These are phyloP conservation scores for Bostrychus sinensis DNA, from an alignment of 2,113 vertebrate species.

Conservation along the genomic window DNA sequence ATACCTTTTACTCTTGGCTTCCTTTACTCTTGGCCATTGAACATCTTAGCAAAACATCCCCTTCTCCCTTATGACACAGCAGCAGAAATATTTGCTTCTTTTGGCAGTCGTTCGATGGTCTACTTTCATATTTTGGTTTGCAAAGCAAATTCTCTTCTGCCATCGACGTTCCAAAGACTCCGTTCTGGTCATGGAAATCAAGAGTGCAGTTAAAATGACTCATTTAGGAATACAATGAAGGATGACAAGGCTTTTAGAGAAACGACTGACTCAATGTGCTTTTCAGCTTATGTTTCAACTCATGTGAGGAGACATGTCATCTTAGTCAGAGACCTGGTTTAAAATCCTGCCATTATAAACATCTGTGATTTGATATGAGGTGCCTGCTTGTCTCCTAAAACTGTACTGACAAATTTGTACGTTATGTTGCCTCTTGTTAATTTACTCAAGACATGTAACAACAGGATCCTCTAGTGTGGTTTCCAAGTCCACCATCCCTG, in stretches of 20 bases:
- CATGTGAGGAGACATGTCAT: background rate
- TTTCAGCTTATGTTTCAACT: conserved; percentile 11
- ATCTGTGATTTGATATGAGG: conserved; percentile 44
- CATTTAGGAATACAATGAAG: conserved; percentile 12
- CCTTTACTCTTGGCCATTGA: conserved; percentile 40
- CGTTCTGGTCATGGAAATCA: conserved; percentile 37
- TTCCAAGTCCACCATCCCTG: conserved; percentile 26
- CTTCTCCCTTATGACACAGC: conserved; percentile 61
- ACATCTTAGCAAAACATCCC: conserved; percentile 55
- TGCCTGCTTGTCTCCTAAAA: conserved; percentile 51
- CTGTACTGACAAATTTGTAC: conserved; percentile 49
- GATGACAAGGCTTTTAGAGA: conserved; percentile 31
- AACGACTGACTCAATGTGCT: conserved; percentile 28
- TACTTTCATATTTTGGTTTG: conserved; percentile 49
- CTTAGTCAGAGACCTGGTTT: conserved; percentile 17
- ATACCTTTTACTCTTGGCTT: conserved; percentile 36
- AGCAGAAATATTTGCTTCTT: conserved; percentile 60
- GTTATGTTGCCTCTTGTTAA: conserved; percentile 17
- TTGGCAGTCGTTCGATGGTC: conserved; percentile 48
- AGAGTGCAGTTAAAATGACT: conserved; percentile 37
- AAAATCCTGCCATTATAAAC: conserved; percentile 43
- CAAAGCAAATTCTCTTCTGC: conserved; percentile 47
- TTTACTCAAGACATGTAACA: conserved; percentile 41
- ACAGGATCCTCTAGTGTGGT: conserved; percentile 24
- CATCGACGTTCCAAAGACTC: conserved; percentile 46